These are phyloP conservation scores for Bradypodion ventrale DNA, from an alignment of 2,797 vertebrate genomes.

Conservation along the genomic window DNA sequence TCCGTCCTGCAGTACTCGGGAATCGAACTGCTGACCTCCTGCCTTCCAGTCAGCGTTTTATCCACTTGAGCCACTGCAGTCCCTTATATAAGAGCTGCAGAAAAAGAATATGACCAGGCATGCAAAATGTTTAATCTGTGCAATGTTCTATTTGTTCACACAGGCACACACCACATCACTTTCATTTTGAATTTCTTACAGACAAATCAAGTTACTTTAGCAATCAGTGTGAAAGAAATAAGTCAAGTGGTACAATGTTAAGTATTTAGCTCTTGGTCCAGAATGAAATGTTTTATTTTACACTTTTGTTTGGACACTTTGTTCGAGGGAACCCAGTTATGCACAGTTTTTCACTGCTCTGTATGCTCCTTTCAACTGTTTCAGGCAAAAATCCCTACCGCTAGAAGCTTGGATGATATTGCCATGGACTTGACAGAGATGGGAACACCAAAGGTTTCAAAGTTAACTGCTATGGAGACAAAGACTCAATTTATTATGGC, in stretches of 20 bases:
- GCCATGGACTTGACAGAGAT: slow-evolving; percentile 93
- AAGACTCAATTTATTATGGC: slow-evolving; percentile 94
- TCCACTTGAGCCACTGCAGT: no score
- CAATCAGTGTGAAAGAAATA: neutral
- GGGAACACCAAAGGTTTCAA: slow-evolving; percentile 81
- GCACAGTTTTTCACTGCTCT: neutral
- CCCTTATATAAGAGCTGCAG: slow-evolving; percentile 30
- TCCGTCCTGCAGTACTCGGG: no score
- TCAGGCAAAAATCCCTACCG: slow-evolving; percentile 90
- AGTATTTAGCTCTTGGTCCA: slow-evolving; percentile 23
- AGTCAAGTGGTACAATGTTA: neutral
- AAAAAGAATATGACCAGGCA: slow-evolving; percentile 28
- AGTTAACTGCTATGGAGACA: slow-evolving; percentile 80
- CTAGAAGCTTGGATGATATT: slow-evolving; percentile 90
- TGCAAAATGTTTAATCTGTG: neutral
- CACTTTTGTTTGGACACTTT: slow-evolving; percentile 26
- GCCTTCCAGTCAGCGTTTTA: no score
- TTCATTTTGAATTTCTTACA: slow-evolving; percentile 26
- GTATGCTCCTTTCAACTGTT: slow-evolving; percentile 5
- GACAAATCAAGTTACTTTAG: slow-evolving; percentile 23
- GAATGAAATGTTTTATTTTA: slow-evolving; percentile 33
- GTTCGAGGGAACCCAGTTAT: slow-evolving; percentile 40
- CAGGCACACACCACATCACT: slow-evolving; percentile 29
- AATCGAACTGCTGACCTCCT: no score
- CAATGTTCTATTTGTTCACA: slow-evolving; percentile 28